These are phyloP conservation scores for Ecdyonurus torrentis DNA, from an alignment of 2,888 invertebrate species.

Conservation along the genomic window DNA sequence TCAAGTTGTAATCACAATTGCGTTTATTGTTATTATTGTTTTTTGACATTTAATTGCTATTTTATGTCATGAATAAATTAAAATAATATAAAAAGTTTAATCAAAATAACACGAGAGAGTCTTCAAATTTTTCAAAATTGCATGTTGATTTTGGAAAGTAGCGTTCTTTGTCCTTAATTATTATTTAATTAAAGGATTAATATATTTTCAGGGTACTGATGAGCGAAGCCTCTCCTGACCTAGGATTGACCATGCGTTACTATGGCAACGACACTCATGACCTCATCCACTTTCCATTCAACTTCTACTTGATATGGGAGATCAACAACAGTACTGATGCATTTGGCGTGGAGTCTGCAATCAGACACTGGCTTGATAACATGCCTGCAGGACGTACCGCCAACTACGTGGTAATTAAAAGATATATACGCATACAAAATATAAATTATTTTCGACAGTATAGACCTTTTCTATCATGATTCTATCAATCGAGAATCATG, in stretches of 20 bases:
- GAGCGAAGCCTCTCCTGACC: constrained; percentile 53
- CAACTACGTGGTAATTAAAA: constrained; percentile 44
- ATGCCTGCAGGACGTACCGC: constrained; percentile 39
- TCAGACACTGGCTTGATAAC: constrained; percentile 38
- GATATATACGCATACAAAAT: too few relatives aligned
- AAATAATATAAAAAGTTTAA: too few relatives aligned
- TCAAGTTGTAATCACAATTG: not conserved
- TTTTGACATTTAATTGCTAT: too few relatives aligned
- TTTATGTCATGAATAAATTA: too few relatives aligned
- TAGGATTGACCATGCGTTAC: constrained; percentile 42
- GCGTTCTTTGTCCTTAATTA: too few relatives aligned
- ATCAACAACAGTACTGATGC: constrained; percentile 35
- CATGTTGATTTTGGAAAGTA: too few relatives aligned
- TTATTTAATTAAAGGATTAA: not conserved
- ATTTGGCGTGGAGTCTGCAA: constrained; percentile 37
- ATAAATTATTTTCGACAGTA: too few relatives aligned
- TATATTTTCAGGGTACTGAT: constrained; percentile 41
- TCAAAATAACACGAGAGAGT: too few relatives aligned
- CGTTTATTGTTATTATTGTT: not conserved
- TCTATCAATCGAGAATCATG: too few relatives aligned
- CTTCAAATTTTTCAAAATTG: too few relatives aligned
- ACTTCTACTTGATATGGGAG: constrained; percentile 49
- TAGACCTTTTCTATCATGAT: too few relatives aligned
- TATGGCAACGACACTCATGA: constrained; percentile 36
- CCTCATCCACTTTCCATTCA: constrained; percentile 62